These are phyloP conservation scores for Agonopterix heracliana DNA, from an alignment of 2,888 invertebrate genomes.

Conservation along the genomic window DNA sequence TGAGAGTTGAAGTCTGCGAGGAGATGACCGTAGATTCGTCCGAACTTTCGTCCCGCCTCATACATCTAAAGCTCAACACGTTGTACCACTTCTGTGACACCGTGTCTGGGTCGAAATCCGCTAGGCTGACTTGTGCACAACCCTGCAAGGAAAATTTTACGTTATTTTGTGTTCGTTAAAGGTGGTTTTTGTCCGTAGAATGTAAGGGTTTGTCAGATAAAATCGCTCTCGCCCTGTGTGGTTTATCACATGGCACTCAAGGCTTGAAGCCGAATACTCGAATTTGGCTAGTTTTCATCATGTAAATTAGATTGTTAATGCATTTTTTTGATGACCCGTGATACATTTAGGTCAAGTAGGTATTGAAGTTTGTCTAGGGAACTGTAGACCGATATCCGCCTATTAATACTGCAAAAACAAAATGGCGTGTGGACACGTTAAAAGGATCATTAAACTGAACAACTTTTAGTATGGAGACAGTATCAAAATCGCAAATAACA, in stretches of 20 bases:
- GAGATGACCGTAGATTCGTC: conserved; percentile 98
- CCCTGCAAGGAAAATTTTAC: conserved; percentile 78
- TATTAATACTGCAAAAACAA: too few relatives aligned
- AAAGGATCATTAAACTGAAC: too few relatives aligned
- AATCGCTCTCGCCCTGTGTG: conserved; percentile 67
- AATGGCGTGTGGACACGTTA: too few relatives aligned
- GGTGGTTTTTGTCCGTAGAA: neutral
- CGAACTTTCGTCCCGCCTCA: conserved; percentile 90
- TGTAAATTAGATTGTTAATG: conserved; percentile 7
- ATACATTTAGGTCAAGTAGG: too few relatives aligned
- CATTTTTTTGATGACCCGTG: too few relatives aligned
- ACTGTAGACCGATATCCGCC: too few relatives aligned
- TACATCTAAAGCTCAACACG: conserved; percentile 81
- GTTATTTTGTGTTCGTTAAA: neutral
- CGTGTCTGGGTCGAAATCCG: conserved; percentile 91
- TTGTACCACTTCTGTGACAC: conserved; percentile 95
- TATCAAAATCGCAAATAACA: too few relatives aligned
- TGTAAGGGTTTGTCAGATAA: conserved; percentile 30
- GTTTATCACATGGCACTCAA: conserved; percentile 69
- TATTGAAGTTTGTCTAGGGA: too few relatives aligned
- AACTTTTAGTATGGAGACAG: too few relatives aligned
- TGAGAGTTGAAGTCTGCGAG: conserved; percentile 96
- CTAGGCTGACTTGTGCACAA: conserved; percentile 95
- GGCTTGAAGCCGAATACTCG: conserved; percentile 63
- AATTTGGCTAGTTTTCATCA: conserved; percentile 75